Evolutionary conservation across 92 coral and sea anemone species (phyloP), one percentile per base, ranked within the genome.

Genomic region (Bergia puertoricense): DNA sequence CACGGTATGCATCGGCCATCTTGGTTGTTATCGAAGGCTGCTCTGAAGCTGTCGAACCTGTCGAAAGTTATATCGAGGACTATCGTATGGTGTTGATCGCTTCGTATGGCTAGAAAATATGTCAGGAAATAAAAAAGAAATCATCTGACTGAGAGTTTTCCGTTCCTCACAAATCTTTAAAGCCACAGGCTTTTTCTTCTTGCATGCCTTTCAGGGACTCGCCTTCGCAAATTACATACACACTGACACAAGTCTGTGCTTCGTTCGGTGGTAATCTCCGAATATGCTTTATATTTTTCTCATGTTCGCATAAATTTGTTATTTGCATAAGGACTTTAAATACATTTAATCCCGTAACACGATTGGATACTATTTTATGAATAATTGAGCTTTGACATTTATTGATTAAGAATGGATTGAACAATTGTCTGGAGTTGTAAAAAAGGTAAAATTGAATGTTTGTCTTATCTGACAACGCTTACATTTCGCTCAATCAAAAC

Each of bases 1-100:
- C 96, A 46, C 93, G 90, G 37, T 90, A 90, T 6, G 94, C 90
- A 38, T 95, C 96, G 62, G 91, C 94, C 98, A 95, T 93, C 30
- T 91, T 76, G 50, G 38, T 9, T 18, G 7, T 39, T 39, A 76
- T 76, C 50, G 42, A 74, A 74, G 50, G 38, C 54, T 62, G n/a
- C 51, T 76, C 40, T 45, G 79, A 45, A 48, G 48, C 43, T 51
- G 36, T 51, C 44, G 68, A 54, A 46, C 11, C 43, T 22, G 85
- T 76, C 6, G 54, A 10, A 16, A 80, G 69, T 62, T 62, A 6
- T 50, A 23, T 18, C 22, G 83, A 50, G 51, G 10, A 50, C 18
- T 62, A 23, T 62, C 30, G 30, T 4, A 5, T 7, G 69, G 30
- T 18, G 54, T 48, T 48, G 69, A 4, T 23, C 30, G 18, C 69